These are phyloP conservation scores for Parapsyche elsis DNA, from an alignment of 1,140 invertebrate genomes.

Conservation along the genomic window DNA sequence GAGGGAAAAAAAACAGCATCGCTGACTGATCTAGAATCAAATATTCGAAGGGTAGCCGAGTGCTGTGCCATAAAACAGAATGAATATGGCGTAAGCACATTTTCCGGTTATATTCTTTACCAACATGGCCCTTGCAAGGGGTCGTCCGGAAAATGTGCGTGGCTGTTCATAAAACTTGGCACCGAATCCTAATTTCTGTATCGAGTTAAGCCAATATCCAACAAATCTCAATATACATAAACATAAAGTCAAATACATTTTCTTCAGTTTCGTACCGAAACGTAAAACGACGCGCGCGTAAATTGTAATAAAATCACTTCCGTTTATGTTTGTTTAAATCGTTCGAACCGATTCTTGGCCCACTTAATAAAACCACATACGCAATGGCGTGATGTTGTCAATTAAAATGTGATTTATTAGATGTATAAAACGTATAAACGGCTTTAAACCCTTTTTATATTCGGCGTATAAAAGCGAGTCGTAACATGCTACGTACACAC, in stretches of 20 bases:
- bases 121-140: slow-evolving; percentile 6
- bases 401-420: slow-evolving; percentile 18
- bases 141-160: slow-evolving; percentile 21
- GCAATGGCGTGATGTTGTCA: slow-evolving; percentile 17
- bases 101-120: slow-evolving; percentile 30
- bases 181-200: too few relatives aligned
- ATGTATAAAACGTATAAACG: not conserved
- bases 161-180: not conserved
- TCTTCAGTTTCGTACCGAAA: not conserved
- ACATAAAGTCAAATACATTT: too few relatives aligned
- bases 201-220: not conserved
- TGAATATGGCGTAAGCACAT: slow-evolving; percentile 50
- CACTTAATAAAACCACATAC: slow-evolving; percentile 6
- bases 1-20: not conserved
- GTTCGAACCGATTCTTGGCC: not conserved
- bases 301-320: not conserved
- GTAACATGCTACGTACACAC: too few relatives aligned
- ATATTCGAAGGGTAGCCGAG: slow-evolving; percentile 35
- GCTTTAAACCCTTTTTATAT: not conserved
- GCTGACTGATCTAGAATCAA: slow-evolving; percentile 40
- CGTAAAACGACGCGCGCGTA: not conserved
- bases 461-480: too few relatives aligned
- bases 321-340: not conserved
- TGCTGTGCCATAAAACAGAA: slow-evolving; percentile 44
- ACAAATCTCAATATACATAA: not conserved